Evolutionary conservation across 30 jellyfish, hydroid and myxozoan species (phyloP).

Genomic region (Pseudorhiza aurosa): DNA sequence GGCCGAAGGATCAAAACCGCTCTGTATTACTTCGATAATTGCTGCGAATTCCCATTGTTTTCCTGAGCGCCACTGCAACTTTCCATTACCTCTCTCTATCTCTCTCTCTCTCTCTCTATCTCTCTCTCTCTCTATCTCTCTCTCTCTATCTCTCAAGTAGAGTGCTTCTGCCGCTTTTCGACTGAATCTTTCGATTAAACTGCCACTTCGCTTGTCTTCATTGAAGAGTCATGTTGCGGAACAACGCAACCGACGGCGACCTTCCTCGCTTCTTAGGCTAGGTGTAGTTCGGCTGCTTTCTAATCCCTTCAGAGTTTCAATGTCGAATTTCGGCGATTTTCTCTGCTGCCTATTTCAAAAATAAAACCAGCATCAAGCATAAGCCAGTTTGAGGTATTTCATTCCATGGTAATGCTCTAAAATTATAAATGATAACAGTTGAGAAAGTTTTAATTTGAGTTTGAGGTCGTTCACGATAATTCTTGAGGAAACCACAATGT

Average conservation of each 20-base stretch:
- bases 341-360: neutral
- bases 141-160: too few relatives aligned
- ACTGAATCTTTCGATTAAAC: too few relatives aligned
- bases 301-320: neutral
- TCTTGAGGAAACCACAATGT: neutral
- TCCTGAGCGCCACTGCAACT: neutral
- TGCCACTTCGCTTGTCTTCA: too few relatives aligned
- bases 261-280: neutral
- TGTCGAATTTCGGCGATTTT: neutral
- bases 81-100: neutral
- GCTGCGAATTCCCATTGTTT: neutral
- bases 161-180: too few relatives aligned
- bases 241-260: too few relatives aligned
- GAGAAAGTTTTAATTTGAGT: neutral
- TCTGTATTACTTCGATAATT: neutral
- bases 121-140: too few relatives aligned
- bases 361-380: neutral
- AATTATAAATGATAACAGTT: neutral
- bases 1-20: neutral
- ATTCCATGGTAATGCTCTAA: neutral
- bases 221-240: too few relatives aligned
- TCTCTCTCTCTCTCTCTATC: too few relatives aligned
- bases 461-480: neutral
- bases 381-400: neutral
- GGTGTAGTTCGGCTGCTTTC: neutral